phyloP scores from a whole-genome alignment of 2,113 vertebrate species.

The Paralichthys olivaceus region DNA sequence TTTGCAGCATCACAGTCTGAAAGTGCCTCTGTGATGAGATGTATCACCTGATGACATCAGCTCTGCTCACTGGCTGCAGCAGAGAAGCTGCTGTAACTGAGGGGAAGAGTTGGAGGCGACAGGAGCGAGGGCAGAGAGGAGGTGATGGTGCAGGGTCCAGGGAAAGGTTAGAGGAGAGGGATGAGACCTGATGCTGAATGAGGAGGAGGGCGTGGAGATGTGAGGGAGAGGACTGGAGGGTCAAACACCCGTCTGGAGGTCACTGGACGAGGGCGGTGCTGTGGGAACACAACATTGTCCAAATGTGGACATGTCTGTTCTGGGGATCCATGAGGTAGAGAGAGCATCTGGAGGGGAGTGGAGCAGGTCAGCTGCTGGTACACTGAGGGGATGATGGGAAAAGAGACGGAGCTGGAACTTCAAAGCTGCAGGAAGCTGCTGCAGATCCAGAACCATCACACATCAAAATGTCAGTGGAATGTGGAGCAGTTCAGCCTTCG shows the following conservation, averaged over 20 bases:
- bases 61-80: too few species aligned
- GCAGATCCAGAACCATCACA: background rate
- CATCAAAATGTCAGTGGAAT: background rate
- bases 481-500: background rate
- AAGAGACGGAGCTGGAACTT: constrained; percentile 26
- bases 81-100: background rate
- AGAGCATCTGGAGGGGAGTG: constrained; percentile 39
- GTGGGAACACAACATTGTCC: background rate
- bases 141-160: background rate
- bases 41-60: background rate
- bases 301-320: constrained; percentile 16
- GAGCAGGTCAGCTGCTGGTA: constrained; percentile 16
- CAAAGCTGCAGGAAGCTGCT: constrained; percentile 27
- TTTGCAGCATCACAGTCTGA: background rate
- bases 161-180: background rate
- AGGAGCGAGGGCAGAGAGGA: background rate
- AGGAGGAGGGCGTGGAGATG: background rate
- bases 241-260: constrained; percentile 25
- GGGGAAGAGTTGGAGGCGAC: background rate
- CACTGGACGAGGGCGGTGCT: background rate
- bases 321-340: background rate
- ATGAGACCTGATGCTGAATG: background rate
- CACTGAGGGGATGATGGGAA: constrained; percentile 20
- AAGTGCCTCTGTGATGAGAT: background rate
- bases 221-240: constrained; percentile 4